Evolutionary conservation across 2,888 invertebrate species (phyloP), one percentile per base, ranked within the genome.

Genomic region (Choreutis nemorana): DNA sequence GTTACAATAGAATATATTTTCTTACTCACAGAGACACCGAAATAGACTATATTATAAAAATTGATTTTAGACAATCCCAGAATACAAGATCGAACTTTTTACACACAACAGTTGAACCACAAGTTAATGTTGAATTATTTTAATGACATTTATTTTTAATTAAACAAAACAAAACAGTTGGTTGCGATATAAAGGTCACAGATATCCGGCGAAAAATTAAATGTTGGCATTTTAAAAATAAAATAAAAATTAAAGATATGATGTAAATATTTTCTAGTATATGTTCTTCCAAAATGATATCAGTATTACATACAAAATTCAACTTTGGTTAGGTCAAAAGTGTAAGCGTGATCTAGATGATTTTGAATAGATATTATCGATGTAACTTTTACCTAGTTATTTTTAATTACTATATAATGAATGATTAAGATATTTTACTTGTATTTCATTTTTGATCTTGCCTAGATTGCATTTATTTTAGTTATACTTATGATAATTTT

Each of bases 271-370:
- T 75, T 72, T 75, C 67, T 73, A 73, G 72, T 37, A 34, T 37
- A 36, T 36, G 41, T 65, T 75, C 77, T 77, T 78, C 77, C 78
- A 73, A 77, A 78, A 73, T 45, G 51, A 70, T 72, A 75, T 75
- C 78, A 78, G 78, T 78, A 77, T 78, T 77, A 77, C 72, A 75
- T 75, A 73, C 77, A 71, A 77, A 78, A 77, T 77, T 77, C 66
- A 50, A 73, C 61, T 72, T 75, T 68, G 73, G 65, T 77, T 75
- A 77, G 75, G 65, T 75, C 75, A 70, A 77, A 77, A 78, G 60
- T 72, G 62, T 72, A 75, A 50, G 72, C 72, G 78, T 77, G 78
- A 78, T 78, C 78, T 71, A 60, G 66, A 75, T 65, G 53, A 64
- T 55, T 64, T 64, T 65, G 48, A 48, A 67, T 71, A 70, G 65